Evolutionary conservation across 2,797 vertebrate genomes (phyloP), one percentile per base, ranked within the genome.

Genomic region (Semaprochilodus insignis): DNA sequence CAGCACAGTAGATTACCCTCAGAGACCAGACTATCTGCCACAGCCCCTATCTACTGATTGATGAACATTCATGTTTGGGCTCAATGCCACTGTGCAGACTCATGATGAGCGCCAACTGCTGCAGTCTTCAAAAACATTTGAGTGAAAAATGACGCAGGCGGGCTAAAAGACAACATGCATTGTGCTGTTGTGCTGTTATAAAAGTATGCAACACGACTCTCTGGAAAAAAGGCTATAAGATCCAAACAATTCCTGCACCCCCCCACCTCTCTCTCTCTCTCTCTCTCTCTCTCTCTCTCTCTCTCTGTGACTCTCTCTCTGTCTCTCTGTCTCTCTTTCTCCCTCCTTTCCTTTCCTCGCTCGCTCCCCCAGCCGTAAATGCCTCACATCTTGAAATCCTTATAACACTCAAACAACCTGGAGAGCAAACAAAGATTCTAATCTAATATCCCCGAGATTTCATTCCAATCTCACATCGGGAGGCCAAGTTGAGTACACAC

Each of bases 1-100:
- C 83, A 81, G 87, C 88, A 88, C 85, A 92, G 90, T 86, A 87
- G 90, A 93, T 94, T 90, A 92, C 87, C 87, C 51, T 36, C 77
- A 90, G 85, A 89, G 90, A 90, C 91, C 90, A 91, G 85, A 81
- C 89, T 88, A 88, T 89, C 84, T 91, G 51, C 25, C 17, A 34
- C 25, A 31, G 23, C 51, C 51, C 51, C 52, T 73, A 73, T 72
- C 71, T n/a, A 31, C 51, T 60, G 63, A 78, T 21, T 57, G 77
- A 78, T 62, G 62, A 36, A 60, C 69, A n/a, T 59, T 78, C 55
- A 59, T 27, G 21, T 66, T 36, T 36, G 51, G 60, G 25, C 25
- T 31, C 75, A 21, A 27, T 48, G 27, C 21, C 67, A 74, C 57
- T 21, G 17, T 59, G 21, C 40, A 66, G 44, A 40, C 54, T 34